Evolutionary conservation across 2,888 invertebrate genomes (phyloP).

Genomic region (Cataglyphis altisquamis): DNA sequence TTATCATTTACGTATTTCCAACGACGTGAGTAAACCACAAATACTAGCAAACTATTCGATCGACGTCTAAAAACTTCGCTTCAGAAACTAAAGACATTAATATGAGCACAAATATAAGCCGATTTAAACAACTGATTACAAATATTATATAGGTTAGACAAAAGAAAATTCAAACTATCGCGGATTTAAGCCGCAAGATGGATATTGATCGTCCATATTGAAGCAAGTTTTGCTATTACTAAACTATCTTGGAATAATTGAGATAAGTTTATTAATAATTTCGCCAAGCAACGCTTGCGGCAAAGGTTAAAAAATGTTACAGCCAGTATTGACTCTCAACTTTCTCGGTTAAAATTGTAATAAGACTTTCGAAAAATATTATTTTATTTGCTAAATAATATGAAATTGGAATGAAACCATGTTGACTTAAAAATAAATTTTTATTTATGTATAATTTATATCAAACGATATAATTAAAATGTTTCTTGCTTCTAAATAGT

Average conservation of each 20-base stretch:
- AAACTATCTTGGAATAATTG: constrained; percentile 30
- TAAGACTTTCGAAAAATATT: constrained; percentile 35
- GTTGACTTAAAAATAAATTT: constrained; percentile 33
- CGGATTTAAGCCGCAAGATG: constrained; percentile 15
- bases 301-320: constrained; percentile 31
- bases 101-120: neutral
- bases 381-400: constrained; percentile 10
- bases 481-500: neutral
- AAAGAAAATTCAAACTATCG: too few relatives aligned
- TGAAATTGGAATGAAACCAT: neutral
- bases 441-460: neutral
- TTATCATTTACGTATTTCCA: neutral
- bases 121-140: constrained; percentile 30
- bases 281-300: constrained; percentile 12
- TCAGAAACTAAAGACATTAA: neutral
- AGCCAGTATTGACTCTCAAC: constrained; percentile 34
- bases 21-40: neutral
- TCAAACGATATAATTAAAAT: neutral
- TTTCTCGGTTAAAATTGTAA: constrained; percentile 23
- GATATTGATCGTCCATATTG: constrained; percentile 30
- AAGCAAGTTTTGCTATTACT: constrained; percentile 26
- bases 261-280: constrained; percentile 41
- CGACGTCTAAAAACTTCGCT: neutral
- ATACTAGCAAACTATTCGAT: neutral
- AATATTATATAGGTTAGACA: constrained; percentile 11